Evolutionary conservation across 1,140 invertebrate genomes (phyloP), one percentile per base, ranked within the genome.

Genomic region (Bombus superbus): DNA sequence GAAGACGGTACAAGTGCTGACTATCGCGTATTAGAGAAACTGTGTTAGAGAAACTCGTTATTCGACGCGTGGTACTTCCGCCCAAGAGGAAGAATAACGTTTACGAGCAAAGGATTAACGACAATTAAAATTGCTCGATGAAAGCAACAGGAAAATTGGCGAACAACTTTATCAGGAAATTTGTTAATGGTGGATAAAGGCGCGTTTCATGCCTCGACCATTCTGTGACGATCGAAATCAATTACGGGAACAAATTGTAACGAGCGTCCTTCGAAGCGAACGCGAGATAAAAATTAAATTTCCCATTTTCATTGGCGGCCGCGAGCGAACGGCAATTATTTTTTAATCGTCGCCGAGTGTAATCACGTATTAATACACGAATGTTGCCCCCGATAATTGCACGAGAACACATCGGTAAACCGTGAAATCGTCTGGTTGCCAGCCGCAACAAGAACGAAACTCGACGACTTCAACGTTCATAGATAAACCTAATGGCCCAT

Each of bases 401-500:
- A 25, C 38, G 79, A 4, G 68, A 53, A 72, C 47, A 25, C 71
- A 66, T 59, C 71, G 78, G 76, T 81, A 75, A 89, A 84, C 82
- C 82, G 38, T 66, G n/a, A 42, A 64, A 82, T 80, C 79, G 85
- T 76, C 64, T 69, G 69, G 44, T 66, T 71, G 10, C n/a, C 64
- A 66, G 74, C 47, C 35, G 66, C 22, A n/a, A n/a, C 77, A 90
- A 89, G 81, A 90, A 86, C 83, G 66, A 66, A 73, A 83, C 47
- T 47, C 59, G 57, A 66, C 53, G 74, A 85, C 66, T 83, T 76
- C 84, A 82, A 91, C 64, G 85, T 79, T 89, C 89, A 62, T 74
- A 79, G 85, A 90, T 90, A 88, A 91, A 86, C 76, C 87, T 90
- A 90, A 91, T 91, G 85, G 76, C 47, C 74, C 66, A 53, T 82